These are phyloP conservation scores for Pantala flavescens DNA, from an alignment of 1,140 invertebrate genomes.

Conservation along the genomic window DNA sequence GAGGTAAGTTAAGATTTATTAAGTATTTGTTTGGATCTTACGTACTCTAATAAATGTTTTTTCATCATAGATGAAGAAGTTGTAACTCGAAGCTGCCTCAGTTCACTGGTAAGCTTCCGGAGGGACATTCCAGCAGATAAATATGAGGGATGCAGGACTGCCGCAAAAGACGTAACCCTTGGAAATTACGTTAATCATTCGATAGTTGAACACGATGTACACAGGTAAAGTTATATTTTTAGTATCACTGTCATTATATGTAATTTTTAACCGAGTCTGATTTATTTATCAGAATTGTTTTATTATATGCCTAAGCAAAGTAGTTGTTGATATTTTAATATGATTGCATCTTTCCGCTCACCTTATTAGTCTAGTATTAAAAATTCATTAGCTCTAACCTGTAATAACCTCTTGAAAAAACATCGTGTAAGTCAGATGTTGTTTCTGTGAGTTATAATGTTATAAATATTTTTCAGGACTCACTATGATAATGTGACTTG, in stretches of 20 bases:
- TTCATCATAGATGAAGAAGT: conserved; percentile 56
- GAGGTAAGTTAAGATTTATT: conserved; percentile 44
- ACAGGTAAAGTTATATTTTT: conserved; percentile 42
- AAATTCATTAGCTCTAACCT: too few species aligned
- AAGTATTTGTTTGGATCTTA: background rate
- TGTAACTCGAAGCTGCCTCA: conserved; percentile 78
- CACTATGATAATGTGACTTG: conserved; percentile 74
- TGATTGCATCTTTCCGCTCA: too few species aligned
- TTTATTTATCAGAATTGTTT: too few species aligned
- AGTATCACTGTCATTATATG: too few species aligned
- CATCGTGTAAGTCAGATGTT: too few species aligned
- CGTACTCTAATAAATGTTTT: conserved; percentile 14
- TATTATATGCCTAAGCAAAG: too few species aligned
- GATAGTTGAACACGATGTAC: conserved; percentile 75
- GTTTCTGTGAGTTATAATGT: too few species aligned
- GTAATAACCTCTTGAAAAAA: too few species aligned
- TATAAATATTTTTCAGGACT: conserved; percentile 54
- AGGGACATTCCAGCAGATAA: conserved; percentile 85
- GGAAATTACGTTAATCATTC: conserved; percentile 80
- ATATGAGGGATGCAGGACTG: conserved; percentile 77
- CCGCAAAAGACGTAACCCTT: conserved; percentile 64
- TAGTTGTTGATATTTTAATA: too few species aligned
- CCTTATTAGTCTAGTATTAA: too few species aligned
- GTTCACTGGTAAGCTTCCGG: conserved; percentile 58
- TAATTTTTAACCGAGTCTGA: too few species aligned